Evolutionary conservation across 2,113 vertebrate species (phyloP), one percentile per base, ranked within the genome.

Genomic region (Verasper variegatus): DNA sequence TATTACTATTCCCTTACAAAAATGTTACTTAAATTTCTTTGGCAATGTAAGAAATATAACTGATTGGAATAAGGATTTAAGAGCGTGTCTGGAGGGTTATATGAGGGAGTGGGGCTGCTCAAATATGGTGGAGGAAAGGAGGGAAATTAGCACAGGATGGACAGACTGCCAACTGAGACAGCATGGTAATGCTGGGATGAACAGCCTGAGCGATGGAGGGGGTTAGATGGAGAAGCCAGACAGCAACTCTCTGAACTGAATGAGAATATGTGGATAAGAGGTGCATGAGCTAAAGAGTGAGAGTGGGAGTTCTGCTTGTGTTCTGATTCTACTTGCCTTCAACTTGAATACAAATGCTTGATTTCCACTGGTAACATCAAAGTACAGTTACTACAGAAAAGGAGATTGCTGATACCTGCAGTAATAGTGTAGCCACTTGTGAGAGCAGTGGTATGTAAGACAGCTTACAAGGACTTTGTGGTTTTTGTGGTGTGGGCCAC

Each of bases 101-200:
- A 87, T 61, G 74, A 76, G 75, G 72, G 66, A 72, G 24, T 87
- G 73, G 71, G 65, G 80, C 69, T 45, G 80, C 79, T 83, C 70
- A 83, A 88, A 88, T 87, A 84, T 79, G 79, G 85, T 79, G 79
- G 85, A 80, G 71, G 67, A 81, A 67, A 80, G 45, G 74, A 77
- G 75, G n/a, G 7, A 83, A 89, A 92, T 89, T 78, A 93, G 84
- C 85, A 77, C 76, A 81, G 84, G 84, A 90, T 81, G 84, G 87
- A 92, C 88, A 79, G 82, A 89, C 80, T 80, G 87, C 89, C 92
- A 90, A 88, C 83, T 69, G 77, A 90, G 89, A 91, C 82, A 81
- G 85, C 87, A 90, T 90, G 93, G 86, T 83, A 93, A 91, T 83
- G 88, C 81, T 80, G 88, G 80, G 84, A 86, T 90, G 92, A 91